Evolutionary conservation across 2,888 invertebrate species (phyloP), one percentile per base, ranked within the genome.

Genomic region (Thelaira solivaga): DNA sequence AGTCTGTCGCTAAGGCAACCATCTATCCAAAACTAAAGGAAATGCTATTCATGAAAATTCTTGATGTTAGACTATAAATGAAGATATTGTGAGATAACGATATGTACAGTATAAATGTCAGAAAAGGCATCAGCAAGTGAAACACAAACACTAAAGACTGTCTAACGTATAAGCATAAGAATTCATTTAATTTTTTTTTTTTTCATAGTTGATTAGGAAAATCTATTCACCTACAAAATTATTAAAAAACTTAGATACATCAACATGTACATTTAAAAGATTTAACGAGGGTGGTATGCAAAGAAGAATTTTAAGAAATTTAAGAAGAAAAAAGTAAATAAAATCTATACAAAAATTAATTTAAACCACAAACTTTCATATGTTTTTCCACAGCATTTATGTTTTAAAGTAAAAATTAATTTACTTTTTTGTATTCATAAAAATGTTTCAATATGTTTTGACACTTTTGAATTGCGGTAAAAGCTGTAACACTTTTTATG

Each of bases 201-300:
- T n/a, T 34, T 39, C 24, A 36, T 3, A 11, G 45, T 45, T 76
- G 64, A 69, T 76, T 71, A 71, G 45, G 41, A 65, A 76, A 71
- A 65, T 65, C 65, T 71, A 61, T 65, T 76, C 65, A 39, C 51
- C 69, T 76, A 51, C 69, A 64, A 69, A 76, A 64, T 69, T 36
- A 13, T 45, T 20, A 34, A 24, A 34, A n/a, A 59, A 72, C 49
- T 64, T n/a, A 31, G 26, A n/a, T 18, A 31, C 36, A 36, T 36
- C 1, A 11, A 18, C 22, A 13, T 7, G 29, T 20, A 1, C 7
- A 1, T 2, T 43, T 29, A 7, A 20, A 11, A 36, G n/a, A 11
- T 47, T 16, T 18, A 16, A 62, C 13, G 34, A 47, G 49, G 39
- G 39, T n/a, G 1, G 11, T 4, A 2, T 2, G 34, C n/a, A n/a